Evolutionary conservation across 1,140 invertebrate genomes (phyloP).

Genomic region (Drosophila novamexicana): DNA sequence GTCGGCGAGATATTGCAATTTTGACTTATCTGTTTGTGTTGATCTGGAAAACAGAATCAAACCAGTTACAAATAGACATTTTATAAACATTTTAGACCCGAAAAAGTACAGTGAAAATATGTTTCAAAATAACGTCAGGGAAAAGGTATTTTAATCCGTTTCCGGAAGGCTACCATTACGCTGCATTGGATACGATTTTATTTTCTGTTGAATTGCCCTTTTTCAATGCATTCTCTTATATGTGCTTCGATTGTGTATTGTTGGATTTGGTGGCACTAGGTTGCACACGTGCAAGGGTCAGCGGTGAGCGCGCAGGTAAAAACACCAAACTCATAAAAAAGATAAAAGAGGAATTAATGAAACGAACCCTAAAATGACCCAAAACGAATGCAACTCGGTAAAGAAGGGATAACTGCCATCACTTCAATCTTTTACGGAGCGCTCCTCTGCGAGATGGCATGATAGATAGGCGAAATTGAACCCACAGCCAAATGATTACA

Average conservation of each 20-base stretch:
- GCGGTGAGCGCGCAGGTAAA: constrained; percentile 54
- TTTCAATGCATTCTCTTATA: constrained; percentile 33
- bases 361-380: constrained; percentile 74
- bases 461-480: constrained; percentile 49
- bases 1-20: neutral
- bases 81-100: neutral
- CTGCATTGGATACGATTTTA: constrained; percentile 54
- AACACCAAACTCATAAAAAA: constrained; percentile 50
- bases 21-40: neutral
- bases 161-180: constrained; percentile 74
- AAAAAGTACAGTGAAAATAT: constrained; percentile 10
- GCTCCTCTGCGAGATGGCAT: constrained; percentile 42
- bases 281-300: constrained; percentile 77
- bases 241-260: constrained; percentile 55
- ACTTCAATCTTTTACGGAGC: constrained; percentile 42
- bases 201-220: constrained; percentile 49
- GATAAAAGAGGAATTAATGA: constrained; percentile 72
- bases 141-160: constrained; percentile 67
- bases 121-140: constrained; percentile 36
- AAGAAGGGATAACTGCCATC: constrained; percentile 58
- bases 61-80: neutral
- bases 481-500: constrained; percentile 8
- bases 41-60: neutral
- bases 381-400: constrained; percentile 65
- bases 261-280: constrained; percentile 61